Evolutionary conservation across 2,797 vertebrate species (phyloP), one percentile per base, ranked within the genome.

Genomic region (Sylvilagus floridanus): DNA sequence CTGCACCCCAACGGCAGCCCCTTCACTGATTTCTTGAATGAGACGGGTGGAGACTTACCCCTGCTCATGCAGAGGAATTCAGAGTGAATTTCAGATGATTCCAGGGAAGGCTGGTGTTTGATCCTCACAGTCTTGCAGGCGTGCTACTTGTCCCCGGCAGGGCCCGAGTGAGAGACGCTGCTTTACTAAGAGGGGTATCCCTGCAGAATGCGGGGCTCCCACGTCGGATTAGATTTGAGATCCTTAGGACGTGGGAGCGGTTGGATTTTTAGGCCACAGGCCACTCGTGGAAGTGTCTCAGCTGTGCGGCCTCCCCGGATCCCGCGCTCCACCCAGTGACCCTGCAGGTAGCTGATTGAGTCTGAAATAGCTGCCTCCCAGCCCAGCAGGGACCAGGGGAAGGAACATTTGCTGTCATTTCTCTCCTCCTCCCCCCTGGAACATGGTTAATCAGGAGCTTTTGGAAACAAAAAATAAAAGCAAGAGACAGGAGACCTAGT

Each of bases 261-360:
- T 60, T 32, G 10, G 50, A 22, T 26, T 86, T 57, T 73, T 76
- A 82, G 96, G 88, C 37, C 32, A 60, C 69, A 35, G 91, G 87
- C 71, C 90, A 68, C 66, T n/a, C 13, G 5, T 24, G 84, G 88
- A 69, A 81, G 69, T 65, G 57, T 88, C 83, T 71, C 73, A 14
- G 7, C n/a, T 54, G 50, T 7, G 11, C 60, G 14, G 2, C 47
- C 86, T 69, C 28, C 54, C 88, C 66, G 16, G 83, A 16, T 90
- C 82, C 60, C 21, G 65, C 24, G n/a, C 92, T 94, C 65, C 88
- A 91, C 91, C 94, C 91, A 62, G 60, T 85, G 95, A 71, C 93
- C 92, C 93, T 79, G 92, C 83, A 92, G 90, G 96, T 88, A 96
- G 96, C 93, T 96, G 97, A 96, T 91, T 92, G 96, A 95, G 60